These are phyloP conservation scores for Phyllostomus discolor DNA, from an alignment of 2,113 vertebrate genomes.

Conservation along the genomic window DNA sequence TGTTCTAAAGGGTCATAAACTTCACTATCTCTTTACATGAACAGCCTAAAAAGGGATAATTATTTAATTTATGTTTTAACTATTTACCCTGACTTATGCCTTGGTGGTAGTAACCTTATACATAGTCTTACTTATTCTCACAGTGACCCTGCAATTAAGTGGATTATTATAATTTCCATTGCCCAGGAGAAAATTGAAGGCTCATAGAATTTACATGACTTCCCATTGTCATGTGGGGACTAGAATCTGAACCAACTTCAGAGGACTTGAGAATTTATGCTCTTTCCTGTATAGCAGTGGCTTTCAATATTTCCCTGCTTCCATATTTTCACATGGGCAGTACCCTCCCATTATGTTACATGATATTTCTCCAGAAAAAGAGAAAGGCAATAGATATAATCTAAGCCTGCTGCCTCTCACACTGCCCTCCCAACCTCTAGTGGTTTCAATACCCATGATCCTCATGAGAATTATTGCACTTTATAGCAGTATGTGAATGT, in stretches of 20 bases:
- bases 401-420: background rate
- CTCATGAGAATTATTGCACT: background rate
- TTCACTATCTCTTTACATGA: background rate
- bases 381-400: background rate
- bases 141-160: background rate
- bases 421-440: background rate
- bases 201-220: conserved; percentile 1
- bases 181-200: background rate
- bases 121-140: background rate
- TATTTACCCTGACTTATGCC: background rate
- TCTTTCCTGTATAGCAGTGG: background rate
- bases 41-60: background rate
- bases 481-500: background rate
- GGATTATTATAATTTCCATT: background rate
- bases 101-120: background rate
- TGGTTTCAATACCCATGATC: background rate
- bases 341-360: background rate
- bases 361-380: background rate
- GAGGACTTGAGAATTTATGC: background rate
- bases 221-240: background rate
- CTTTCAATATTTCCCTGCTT: background rate
- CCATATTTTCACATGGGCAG: background rate
- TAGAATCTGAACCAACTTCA: background rate
- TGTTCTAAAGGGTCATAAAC: background rate
- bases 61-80: conserved; percentile 8